A percentile compares a stretch with the other conserved stretches of the same genome.
phyloP scores from a whole-genome alignment of 2,113 vertebrate species.

The Philantomba maxwellii region DNA sequence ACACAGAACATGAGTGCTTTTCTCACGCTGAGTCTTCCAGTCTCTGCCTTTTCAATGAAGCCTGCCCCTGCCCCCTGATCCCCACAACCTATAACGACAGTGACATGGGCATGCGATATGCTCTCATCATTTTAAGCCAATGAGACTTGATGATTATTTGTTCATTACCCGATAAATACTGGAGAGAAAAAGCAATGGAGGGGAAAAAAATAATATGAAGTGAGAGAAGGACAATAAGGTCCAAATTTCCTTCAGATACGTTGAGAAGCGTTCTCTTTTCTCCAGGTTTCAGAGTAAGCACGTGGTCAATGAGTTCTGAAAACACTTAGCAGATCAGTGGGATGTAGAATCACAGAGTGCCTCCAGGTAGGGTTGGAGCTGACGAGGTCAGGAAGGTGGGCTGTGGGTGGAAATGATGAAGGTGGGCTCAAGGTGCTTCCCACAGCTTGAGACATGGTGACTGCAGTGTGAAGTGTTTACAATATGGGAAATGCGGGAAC shows the following conservation, averaged over 20 bases:
- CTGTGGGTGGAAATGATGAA: background rate
- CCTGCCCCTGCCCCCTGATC: background rate
- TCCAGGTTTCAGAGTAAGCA: background rate
- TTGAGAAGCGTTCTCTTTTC: background rate
- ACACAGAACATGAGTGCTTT: no score
- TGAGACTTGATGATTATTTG: background rate
- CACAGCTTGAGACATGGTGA: background rate
- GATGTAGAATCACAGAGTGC: background rate
- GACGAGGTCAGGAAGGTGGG: background rate
- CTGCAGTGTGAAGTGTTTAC: background rate
- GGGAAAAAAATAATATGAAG: background rate
- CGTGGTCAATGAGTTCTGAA: background rate
- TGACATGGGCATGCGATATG: background rate
- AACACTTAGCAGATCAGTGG: background rate
- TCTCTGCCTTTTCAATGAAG: background rate
- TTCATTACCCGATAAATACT: background rate
- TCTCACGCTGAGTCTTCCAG: background rate
- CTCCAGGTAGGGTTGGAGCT: background rate
- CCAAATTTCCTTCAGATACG: background rate
- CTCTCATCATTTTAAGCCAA: background rate
- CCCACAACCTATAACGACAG: background rate
- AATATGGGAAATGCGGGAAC: background rate
- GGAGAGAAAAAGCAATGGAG: background rate
- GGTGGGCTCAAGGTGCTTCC: background rate
- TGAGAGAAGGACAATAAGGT: background rate